phyloP scores from a whole-genome alignment of 1,140 invertebrate species.

The Laupala kohalensis region DNA sequence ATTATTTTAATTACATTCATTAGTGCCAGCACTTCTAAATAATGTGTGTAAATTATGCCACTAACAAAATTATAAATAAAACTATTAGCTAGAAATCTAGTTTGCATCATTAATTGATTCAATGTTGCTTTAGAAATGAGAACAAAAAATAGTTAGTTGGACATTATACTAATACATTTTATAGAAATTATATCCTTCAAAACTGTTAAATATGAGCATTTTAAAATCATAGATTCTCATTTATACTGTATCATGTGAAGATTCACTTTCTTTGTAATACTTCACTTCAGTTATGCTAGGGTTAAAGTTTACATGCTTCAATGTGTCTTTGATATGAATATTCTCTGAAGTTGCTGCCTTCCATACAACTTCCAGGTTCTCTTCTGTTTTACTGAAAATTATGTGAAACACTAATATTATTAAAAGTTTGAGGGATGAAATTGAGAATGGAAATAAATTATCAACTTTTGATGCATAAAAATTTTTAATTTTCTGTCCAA shows the following conservation, averaged over 20 bases:
- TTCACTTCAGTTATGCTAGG: not conserved
- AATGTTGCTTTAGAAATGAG: too few relatives aligned
- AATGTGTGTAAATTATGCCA: too few relatives aligned
- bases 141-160: too few relatives aligned
- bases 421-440: too few relatives aligned
- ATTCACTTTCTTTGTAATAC: not conserved
- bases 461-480: too few relatives aligned
- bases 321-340: constrained; percentile 23
- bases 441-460: not conserved
- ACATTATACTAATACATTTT: not conserved
- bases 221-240: not conserved
- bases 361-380: constrained; percentile 31
- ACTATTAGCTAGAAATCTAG: too few relatives aligned
- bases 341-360: constrained; percentile 26
- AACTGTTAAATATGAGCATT: not conserved
- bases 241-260: not conserved
- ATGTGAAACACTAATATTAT: not conserved
- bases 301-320: constrained; percentile 3
- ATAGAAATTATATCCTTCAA: not conserved
- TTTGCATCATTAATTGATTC: too few relatives aligned
- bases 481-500: too few relatives aligned
- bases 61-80: too few relatives aligned
- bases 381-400: constrained; percentile 20
- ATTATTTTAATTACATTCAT: too few relatives aligned
- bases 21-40: too few relatives aligned